phyloP scores from a whole-genome alignment of 2,888 invertebrate species.

The Melipona bicolor region DNA sequence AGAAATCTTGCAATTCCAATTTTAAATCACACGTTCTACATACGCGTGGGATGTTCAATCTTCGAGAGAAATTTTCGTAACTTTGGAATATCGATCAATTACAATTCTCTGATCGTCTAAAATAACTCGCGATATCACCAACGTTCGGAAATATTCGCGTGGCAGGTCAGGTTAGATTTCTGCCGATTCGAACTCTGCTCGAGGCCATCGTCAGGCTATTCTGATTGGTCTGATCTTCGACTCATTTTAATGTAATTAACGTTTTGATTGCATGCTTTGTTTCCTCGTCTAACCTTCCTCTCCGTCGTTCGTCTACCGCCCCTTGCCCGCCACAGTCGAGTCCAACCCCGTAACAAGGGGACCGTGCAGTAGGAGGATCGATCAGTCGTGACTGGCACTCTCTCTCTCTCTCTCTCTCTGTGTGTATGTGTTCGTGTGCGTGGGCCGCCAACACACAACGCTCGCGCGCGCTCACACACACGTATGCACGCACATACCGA shows the following conservation, averaged over 20 bases:
- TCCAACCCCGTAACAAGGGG: constrained; percentile 67
- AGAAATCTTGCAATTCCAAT: not conserved
- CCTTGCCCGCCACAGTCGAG: constrained; percentile 37
- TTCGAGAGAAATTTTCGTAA: not conserved
- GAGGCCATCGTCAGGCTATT: constrained; percentile 69
- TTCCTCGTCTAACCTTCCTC: constrained; percentile 74
- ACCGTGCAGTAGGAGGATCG: constrained; percentile 73
- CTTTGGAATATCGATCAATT: not conserved
- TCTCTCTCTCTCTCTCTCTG: not conserved
- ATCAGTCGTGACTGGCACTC: constrained; percentile 75
- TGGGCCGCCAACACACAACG: not conserved
- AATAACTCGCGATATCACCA: no score
- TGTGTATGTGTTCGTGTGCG: constrained; percentile 52
- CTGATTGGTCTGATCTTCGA: constrained; percentile 82
- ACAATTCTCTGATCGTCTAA: not conserved
- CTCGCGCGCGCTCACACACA: not conserved
- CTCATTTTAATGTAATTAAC: constrained; percentile 84
- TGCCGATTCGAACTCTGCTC: constrained; percentile 43
- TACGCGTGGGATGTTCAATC: not conserved
- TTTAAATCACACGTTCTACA: not conserved
- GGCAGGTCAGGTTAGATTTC: not conserved
- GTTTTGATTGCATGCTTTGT: constrained; percentile 83
- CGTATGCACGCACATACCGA: not conserved
- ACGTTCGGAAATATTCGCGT: no score
- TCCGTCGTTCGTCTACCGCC: constrained; percentile 53